Conservation (phyloP, 2,888 invertebrate species). For the Macropis europaea region DNA sequence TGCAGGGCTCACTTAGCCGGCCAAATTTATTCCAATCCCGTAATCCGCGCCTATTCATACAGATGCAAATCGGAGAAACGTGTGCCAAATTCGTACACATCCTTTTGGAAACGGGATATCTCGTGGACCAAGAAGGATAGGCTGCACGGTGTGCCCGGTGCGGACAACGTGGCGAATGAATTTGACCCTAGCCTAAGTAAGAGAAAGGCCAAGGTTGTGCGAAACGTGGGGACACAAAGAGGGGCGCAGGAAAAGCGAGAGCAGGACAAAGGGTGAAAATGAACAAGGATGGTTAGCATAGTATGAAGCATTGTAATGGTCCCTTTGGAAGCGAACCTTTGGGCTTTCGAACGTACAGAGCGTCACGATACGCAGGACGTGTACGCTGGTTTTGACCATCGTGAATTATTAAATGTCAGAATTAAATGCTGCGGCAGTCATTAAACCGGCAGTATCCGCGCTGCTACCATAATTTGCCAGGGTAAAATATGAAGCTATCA, state of each 20-base stretch:
- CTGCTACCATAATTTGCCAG: conserved; percentile 21
- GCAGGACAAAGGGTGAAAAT: conserved; percentile 14
- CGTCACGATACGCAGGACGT: conserved; percentile 31
- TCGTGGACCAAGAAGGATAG: conserved; percentile 54
- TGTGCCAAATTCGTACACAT: conserved; percentile 71
- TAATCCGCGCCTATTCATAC: conserved; percentile 71
- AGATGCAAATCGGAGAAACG: conserved; percentile 71
- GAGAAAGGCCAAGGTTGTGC: conserved; percentile 24
- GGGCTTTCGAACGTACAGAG: conserved; percentile 47
- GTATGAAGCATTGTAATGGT: conserved; percentile 57
- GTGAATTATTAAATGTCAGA: conserved; percentile 63
- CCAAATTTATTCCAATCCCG: conserved; percentile 70
- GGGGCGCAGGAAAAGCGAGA: neutral
- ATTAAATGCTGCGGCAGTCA: conserved; percentile 60
- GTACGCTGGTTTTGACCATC: conserved; percentile 26
- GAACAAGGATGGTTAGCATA: conserved; percentile 29
- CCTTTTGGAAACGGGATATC: conserved; percentile 66
- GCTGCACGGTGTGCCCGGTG: conserved; percentile 32
- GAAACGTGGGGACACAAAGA: conserved; percentile 9
- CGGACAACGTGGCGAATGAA: conserved; percentile 59
- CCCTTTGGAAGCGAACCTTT: conserved; percentile 56
- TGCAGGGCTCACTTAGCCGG: conserved; percentile 66
- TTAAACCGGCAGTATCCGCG: conserved; percentile 56
- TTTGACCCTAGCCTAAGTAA: conserved; percentile 59
- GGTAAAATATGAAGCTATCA: conserved; percentile 62